These are phyloP conservation scores for Enteromius trimaculatus DNA, from an alignment of 2,797 vertebrate genomes.

Conservation along the genomic window DNA sequence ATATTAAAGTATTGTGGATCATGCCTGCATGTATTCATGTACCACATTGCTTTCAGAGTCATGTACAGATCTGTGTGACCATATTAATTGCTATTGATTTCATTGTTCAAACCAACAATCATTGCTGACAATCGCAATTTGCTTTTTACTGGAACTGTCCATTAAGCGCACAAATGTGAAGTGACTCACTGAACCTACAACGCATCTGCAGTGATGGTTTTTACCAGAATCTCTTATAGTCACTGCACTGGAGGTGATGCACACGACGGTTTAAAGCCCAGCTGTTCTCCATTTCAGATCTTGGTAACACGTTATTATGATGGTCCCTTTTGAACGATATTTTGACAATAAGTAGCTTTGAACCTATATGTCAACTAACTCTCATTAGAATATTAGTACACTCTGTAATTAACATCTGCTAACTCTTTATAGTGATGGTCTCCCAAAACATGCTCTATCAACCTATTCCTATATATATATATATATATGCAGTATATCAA, in stretches of 20 bases:
- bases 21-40: background rate
- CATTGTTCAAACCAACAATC: conserved; percentile 6
- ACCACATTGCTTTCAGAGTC: background rate
- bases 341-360: no score
- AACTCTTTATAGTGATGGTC: no score
- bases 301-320: no score
- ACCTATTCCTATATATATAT: no score
- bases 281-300: background rate
- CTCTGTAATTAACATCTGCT: no score
- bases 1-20: background rate
- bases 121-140: background rate
- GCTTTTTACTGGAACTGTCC: conserved; percentile 27
- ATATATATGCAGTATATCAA: no score
- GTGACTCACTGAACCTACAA: conserved; percentile 12
- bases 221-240: conserved; percentile 11
- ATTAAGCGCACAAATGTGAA: background rate
- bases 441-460: no score
- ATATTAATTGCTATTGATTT: conserved; percentile 10
- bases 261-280: background rate
- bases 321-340: no score
- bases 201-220: conserved; percentile 21
- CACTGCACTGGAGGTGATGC: background rate
- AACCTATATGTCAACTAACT: no score
- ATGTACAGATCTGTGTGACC: conserved; percentile 6
- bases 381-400: no score